Evolutionary conservation across 2,888 invertebrate species (phyloP), one percentile per base, ranked within the genome.

Genomic region (Erebia palarica): DNA sequence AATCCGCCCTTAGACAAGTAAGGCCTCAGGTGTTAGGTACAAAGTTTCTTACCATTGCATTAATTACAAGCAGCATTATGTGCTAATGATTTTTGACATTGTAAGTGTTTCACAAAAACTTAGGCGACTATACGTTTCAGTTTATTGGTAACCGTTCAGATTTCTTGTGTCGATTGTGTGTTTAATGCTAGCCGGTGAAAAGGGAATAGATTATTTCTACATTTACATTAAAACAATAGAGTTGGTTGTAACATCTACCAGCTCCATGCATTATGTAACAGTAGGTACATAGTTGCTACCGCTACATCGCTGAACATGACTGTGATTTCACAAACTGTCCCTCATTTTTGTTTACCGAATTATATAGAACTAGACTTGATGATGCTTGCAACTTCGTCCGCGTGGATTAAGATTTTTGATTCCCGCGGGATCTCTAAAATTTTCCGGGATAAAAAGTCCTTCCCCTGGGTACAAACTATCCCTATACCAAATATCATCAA

Each of bases 191-290:
- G 63, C 63, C 70, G 63, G 64, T 44, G 73, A 68, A 71, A 27
- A 49, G 58, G 71, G 73, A 69, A 71, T 73, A 73, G 73, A 71
- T 73, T 73, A 73, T 73, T 71, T 75, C 67, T 51, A 64, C 47
- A 75, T 75, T 75, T 73, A 75, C 75, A 75, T 75, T 75, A 68
- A 75, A 75, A 75, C 75, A 75, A 75, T 75, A 71, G 73, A 73
- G 42, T 70, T 60, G 69, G 61, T 69, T 71, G 73, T 73, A 71
- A 73, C 73, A 69, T 75, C 68, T 73, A 73, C 69, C 60, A 71
- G 71, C 58, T 27, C 53, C 70, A 75, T 75, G 73, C 71, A 75
- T 75, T 75, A 75, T 75, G 75, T 73, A 75, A 73, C 44, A 73
- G 64, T 64, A 58, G 18, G 44, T 44, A 63, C 9, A 16, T 61